Conservation (phyloP, 2,797 vertebrate genomes). For the Hapalemur alaotrensis region DNA sequence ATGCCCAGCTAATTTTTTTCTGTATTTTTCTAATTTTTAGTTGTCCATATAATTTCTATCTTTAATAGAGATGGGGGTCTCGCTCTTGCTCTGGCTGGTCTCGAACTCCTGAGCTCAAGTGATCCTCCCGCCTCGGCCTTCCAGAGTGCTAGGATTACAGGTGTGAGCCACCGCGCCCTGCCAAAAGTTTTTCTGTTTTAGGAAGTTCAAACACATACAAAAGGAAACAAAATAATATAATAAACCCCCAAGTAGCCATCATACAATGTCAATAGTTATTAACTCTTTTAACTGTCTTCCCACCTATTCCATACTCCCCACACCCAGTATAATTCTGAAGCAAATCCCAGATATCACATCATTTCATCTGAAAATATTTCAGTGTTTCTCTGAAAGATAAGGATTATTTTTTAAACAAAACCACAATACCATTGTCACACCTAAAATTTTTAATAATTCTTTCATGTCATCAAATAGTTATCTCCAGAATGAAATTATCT, state of each 20-base stretch:
- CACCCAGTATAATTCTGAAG: neutral
- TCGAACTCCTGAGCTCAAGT: too few relatives aligned
- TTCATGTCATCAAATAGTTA: neutral
- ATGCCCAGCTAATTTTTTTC: too few relatives aligned
- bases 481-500: neutral
- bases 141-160: too few relatives aligned
- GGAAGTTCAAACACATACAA: neutral
- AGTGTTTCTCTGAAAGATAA: neutral
- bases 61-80: too few relatives aligned
- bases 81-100: too few relatives aligned
- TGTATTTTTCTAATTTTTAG: too few relatives aligned
- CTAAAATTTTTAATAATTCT: neutral
- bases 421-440: neutral
- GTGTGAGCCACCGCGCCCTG: too few relatives aligned
- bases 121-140: too few relatives aligned
- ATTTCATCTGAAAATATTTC: constrained; percentile 19
- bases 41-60: too few relatives aligned
- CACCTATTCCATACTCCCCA: neutral
- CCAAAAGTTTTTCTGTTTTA: neutral
- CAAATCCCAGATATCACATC: neutral
- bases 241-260: neutral
- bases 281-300: neutral
- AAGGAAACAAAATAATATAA: constrained; percentile 11
- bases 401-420: neutral
- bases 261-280: neutral